Percentiles rank a stretch among this genome's conserved stretches.
Evolutionary conservation across 2,113 vertebrate species (phyloP).

Genomic region (Gila orcuttii): DNA sequence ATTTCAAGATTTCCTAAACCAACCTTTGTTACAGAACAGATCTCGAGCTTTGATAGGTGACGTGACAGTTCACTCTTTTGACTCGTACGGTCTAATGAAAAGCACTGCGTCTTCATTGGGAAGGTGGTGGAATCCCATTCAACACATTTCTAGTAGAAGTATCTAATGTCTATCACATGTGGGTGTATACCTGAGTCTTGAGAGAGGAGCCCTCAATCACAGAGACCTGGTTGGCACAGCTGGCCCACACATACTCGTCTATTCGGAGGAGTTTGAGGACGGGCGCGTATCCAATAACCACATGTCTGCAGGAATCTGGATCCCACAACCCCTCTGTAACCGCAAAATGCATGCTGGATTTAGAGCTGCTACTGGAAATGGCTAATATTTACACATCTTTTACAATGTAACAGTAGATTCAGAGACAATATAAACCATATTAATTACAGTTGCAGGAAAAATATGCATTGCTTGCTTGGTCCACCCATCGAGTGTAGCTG

Average conservation of each 20-base stretch:
- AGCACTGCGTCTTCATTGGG: slow-evolving; percentile 16
- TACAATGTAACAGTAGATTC: not conserved
- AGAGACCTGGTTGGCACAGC: slow-evolving; percentile 72
- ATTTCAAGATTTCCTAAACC: slow-evolving; percentile 15
- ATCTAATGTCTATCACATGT: not conserved
- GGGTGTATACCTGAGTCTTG: slow-evolving; percentile 70
- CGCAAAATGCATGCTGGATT: slow-evolving; percentile 1
- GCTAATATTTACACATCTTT: not conserved
- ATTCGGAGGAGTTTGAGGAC: slow-evolving; percentile 73
- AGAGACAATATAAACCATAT: too few relatives aligned
- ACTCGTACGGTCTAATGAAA: not conserved
- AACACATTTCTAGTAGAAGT: slow-evolving; percentile 16
- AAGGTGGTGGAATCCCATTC: slow-evolving; percentile 25
- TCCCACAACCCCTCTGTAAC: slow-evolving; percentile 72
- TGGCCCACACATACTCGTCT: slow-evolving; percentile 77
- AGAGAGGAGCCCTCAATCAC: slow-evolving; percentile 72
- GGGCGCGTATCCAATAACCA: slow-evolving; percentile 70
- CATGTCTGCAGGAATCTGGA: slow-evolving; percentile 65
- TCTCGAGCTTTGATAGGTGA: slow-evolving; percentile 27
- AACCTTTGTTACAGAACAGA: slow-evolving; percentile 28
- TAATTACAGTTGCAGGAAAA: not conserved
- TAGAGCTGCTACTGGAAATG: slow-evolving; percentile 20
- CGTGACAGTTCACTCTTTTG: slow-evolving; percentile 9
- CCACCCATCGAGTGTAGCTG: not conserved
- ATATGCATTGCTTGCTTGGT: not conserved